Evolutionary conservation across 1,140 invertebrate species (phyloP), one percentile per base, ranked within the genome.

Genomic region (Phenacoccus solenopsis): DNA sequence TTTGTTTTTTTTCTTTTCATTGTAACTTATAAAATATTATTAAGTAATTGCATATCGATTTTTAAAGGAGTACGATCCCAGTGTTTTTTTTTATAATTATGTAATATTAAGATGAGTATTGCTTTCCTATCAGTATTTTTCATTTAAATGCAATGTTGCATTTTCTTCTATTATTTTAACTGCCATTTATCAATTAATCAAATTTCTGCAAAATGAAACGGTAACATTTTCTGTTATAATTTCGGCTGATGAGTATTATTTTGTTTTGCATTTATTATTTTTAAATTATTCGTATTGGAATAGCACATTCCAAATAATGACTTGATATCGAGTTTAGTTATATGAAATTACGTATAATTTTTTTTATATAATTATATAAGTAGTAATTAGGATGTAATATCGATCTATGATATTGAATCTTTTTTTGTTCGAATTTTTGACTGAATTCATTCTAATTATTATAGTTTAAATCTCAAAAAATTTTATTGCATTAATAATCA

Each of bases 221-320:
- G n/a, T n/a, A 49, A 32, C 30, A 32, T 32, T 32, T 32, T 32
- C 5, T n/a, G n/a, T n/a, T 16, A 49, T 49, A 16, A 49, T 16
- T 49, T 49, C 16, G 38, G 13, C n/a, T n/a, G n/a, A 49, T 49
- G 20, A 10, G 38, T 49, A n/a, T 49, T 49, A 16, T 4, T 49
- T 49, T 49, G 38, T 49, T 32, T 49, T 49, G 38, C 38, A 49
- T 49, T 49, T 49, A 49, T 49, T 49, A 49, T 49, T 49, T n/a
- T 49, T 49, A 16, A 3, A 9, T 49, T 49, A 13, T 32, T 7
- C 30, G 13, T 49, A 16, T 49, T 16, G 20, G 38, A 49, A 49
- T 49, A 49, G 38, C 38, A 49, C 38, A 49, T 49, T 49, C 38
- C 38, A 49, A 49, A 32, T 7, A 32, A 32, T 5, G 13, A 32